These are phyloP conservation scores for Rhagologus leucostigma DNA, from an alignment of 2,113 vertebrate species.

Conservation along the genomic window DNA sequence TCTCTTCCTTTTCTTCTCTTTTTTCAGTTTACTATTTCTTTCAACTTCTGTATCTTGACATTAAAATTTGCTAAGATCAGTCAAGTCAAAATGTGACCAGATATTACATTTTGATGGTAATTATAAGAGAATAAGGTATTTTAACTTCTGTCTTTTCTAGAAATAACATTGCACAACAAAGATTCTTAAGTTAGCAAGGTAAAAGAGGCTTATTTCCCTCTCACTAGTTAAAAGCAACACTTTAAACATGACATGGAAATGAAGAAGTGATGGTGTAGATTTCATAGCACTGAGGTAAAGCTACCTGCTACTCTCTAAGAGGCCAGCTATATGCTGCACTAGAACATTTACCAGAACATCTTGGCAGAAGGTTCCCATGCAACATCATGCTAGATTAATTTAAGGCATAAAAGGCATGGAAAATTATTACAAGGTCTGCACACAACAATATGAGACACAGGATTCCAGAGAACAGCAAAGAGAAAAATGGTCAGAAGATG, in stretches of 20 bases:
- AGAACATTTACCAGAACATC: not conserved
- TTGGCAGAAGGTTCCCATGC: not conserved
- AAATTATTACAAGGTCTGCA: not conserved
- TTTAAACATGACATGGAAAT: not conserved
- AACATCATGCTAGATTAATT: not conserved
- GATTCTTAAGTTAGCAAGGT: not conserved
- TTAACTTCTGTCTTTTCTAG: not conserved
- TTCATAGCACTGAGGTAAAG: not conserved
- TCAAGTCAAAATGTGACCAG: not conserved
- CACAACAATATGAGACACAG: not conserved
- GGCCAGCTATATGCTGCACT: not conserved
- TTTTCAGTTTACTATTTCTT: not conserved
- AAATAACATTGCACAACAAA: not conserved
- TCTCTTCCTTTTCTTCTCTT: not conserved
- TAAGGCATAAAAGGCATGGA: not conserved
- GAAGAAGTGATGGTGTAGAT: fast-evolving
- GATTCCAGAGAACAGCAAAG: not conserved
- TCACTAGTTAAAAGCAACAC: not conserved
- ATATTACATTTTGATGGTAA: not conserved
- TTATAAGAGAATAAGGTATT: not conserved
- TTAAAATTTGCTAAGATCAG: not conserved
- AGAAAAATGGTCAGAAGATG: not conserved
- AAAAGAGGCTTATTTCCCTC: not conserved
- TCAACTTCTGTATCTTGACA: not conserved
- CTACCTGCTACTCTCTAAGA: not conserved